Evolutionary conservation across 2,888 invertebrate genomes (phyloP), one percentile per base, ranked within the genome.

Genomic region (Allacma fusca): DNA sequence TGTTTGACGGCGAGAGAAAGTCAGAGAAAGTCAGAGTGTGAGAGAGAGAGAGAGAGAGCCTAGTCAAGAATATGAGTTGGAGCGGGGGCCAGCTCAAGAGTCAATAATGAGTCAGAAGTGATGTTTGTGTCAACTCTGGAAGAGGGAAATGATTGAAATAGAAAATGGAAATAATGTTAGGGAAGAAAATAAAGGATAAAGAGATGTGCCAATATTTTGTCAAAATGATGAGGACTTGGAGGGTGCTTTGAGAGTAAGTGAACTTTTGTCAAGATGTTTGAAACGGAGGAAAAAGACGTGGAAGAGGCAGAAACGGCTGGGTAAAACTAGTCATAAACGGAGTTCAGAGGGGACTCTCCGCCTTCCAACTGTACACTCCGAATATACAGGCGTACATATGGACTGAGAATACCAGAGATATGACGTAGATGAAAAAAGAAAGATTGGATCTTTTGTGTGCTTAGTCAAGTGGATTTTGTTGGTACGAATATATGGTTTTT

Each of bases 401-500:
- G 19, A 13, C 16, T 21, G n/a, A 34, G 50, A 50, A 50, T 34
- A 40, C 24, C n/a, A 64, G 23, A 62, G 74, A 74, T n/a, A 34
- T 24, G 29, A 19, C 34, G 64, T 13, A 9, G 34, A 62, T 28
- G 40, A 21, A 74, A 57, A 28, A 62, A 26, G 77, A 75, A 78
- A 80, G 80, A 80, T 79, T 77, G 79, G 75, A 75, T 73, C 78
- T 79, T 78, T 64, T 77, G 78, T 76, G 76, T 79, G 79, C 40
- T 80, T 79, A 79, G 73, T 79, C 73, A 79, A 80, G 77, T 79
- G 79, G 78, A 79, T 72, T 72, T 34, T 59, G 29, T 72, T 78
- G 78, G 76, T 65, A 34, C 43, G 76, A 67, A 57, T 68, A 57
- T 76, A 77, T 78, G 67, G 76, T 78, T 78, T 76, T 44, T 16